These are phyloP conservation scores for Narcine bancroftii DNA, from an alignment of 2,113 vertebrate species.

Conservation along the genomic window DNA sequence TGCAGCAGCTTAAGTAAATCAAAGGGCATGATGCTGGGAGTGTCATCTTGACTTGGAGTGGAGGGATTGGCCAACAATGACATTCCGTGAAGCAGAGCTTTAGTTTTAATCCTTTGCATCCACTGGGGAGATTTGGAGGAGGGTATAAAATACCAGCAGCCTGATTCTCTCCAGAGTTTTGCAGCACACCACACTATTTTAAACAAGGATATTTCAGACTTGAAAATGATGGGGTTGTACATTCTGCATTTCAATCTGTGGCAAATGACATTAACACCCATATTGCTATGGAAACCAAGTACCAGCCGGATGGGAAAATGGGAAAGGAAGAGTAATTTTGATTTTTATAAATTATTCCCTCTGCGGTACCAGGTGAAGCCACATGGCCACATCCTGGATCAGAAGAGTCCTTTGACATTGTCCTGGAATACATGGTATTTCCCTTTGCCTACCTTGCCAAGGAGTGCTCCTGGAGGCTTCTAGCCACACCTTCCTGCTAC, in stretches of 20 bases:
- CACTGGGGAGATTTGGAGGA: background rate
- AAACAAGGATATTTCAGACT: background rate
- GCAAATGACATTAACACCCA: background rate
- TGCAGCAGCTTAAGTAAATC: background rate
- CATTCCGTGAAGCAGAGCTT: background rate
- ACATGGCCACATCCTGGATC: too few relatives aligned
- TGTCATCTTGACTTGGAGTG: background rate
- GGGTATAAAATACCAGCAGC: background rate
- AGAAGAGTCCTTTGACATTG: background rate
- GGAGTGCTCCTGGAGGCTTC: background rate
- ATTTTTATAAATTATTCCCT: background rate
- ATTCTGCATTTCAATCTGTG: background rate
- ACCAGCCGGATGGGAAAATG: background rate
- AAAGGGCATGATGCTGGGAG: background rate
- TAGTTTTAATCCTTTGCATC: background rate
- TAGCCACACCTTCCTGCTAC: background rate
- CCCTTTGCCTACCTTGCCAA: background rate
- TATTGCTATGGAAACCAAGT: background rate
- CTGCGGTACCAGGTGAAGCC: too few relatives aligned
- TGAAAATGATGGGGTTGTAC: too few relatives aligned
- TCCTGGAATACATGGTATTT: background rate
- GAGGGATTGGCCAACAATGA: background rate
- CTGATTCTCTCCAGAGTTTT: too few relatives aligned
- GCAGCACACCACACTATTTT: background rate
- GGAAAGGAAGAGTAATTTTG: background rate